phyloP scores from a whole-genome alignment of 2,888 invertebrate genomes.

The Drosophila meridiana region DNA sequence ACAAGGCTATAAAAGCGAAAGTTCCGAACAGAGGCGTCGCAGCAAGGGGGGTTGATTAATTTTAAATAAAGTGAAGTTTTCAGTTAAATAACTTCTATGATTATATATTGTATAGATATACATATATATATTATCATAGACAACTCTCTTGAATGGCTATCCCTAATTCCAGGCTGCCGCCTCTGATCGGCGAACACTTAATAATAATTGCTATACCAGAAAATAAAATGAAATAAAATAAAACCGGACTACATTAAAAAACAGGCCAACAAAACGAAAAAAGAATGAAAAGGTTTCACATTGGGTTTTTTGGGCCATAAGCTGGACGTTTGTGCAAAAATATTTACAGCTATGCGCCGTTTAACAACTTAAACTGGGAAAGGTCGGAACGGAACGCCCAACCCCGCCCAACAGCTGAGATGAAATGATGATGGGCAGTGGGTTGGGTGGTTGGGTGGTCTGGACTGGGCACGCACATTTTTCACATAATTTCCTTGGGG shows the following conservation, averaged over 20 bases:
- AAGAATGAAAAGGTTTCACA: constrained; percentile 51
- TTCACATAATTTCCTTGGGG: constrained; percentile 77
- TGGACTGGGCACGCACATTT: constrained; percentile 66
- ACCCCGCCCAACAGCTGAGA: constrained; percentile 7
- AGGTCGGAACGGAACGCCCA: constrained; percentile 16
- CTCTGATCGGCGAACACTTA: constrained; percentile 51
- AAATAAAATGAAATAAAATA: constrained; percentile 22
- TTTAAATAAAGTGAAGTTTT: constrained; percentile 1
- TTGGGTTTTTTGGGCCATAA: constrained; percentile 45
- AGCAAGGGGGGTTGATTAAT: not conserved
- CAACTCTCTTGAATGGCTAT: too few relatives aligned
- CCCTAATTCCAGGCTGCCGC: not conserved
- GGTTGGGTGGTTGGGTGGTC: not conserved
- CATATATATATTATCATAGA: too few relatives aligned
- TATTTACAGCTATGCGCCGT: constrained; percentile 58
- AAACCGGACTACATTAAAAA: constrained; percentile 15
- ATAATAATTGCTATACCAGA: constrained; percentile 59
- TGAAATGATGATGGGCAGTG: constrained; percentile 17
- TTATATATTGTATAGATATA: too few relatives aligned
- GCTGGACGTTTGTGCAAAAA: constrained; percentile 51
- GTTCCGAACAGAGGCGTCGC: constrained; percentile 3
- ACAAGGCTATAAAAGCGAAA: constrained; percentile 25
- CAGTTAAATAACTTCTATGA: not conserved
- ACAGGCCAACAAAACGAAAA: not conserved
- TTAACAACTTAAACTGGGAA: constrained; percentile 54